These are phyloP conservation scores for Campoplex capitator DNA, from an alignment of 2,888 invertebrate species.

Conservation along the genomic window DNA sequence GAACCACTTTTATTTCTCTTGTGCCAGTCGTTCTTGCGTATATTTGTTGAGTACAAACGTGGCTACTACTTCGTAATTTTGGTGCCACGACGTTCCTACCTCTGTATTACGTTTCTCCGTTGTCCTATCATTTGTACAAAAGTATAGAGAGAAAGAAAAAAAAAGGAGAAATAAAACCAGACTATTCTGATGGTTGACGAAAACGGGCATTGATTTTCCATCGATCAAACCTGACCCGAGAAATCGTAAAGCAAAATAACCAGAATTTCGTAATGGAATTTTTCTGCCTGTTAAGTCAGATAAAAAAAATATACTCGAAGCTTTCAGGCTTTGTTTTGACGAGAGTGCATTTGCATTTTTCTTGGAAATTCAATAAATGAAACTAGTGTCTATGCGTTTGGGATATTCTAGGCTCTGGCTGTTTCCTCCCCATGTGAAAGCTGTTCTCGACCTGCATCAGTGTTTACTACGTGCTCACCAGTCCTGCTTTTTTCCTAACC, in stretches of 20 bases:
- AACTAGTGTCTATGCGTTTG: constrained; percentile 55
- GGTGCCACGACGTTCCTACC: constrained; percentile 49
- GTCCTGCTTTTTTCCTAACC: constrained; percentile 12
- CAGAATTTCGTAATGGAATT: not conserved
- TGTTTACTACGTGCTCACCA: constrained; percentile 50
- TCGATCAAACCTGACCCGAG: not conserved
- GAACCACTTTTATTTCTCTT: constrained; percentile 46
- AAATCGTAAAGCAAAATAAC: not conserved
- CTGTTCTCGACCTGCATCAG: not conserved
- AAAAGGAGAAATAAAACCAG: not conserved
- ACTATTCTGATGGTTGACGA: not conserved
- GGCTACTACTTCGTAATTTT: constrained; percentile 59
- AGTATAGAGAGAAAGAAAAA: constrained; percentile 2
- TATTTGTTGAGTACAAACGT: constrained; percentile 45
- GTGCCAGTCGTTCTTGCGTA: constrained; percentile 41
- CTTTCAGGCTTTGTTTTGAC: constrained; percentile 1
- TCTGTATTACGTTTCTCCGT: constrained; percentile 35
- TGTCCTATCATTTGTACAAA: constrained; percentile 33
- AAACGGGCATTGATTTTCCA: not conserved
- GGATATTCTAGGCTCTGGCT: constrained; percentile 33
- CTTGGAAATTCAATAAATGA: constrained; percentile 67
- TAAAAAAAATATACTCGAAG: not conserved
- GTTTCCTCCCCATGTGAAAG: not conserved
- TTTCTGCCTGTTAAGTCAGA: not conserved
- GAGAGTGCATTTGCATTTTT: constrained; percentile 61